phyloP scores from a whole-genome alignment of 2,113 vertebrate species.

The Osmerus eperlanus region DNA sequence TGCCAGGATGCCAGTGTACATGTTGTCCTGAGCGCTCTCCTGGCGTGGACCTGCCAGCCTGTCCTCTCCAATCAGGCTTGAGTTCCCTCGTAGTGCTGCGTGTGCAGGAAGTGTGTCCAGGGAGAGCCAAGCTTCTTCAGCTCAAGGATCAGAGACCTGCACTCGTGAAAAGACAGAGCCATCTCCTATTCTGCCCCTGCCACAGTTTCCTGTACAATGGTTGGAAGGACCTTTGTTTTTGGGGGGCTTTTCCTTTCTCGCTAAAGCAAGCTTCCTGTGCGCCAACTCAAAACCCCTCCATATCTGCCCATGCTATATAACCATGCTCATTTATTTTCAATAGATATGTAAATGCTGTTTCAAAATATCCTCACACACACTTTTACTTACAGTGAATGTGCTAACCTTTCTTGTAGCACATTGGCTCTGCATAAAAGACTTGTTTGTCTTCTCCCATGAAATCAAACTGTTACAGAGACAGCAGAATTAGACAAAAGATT shows the following conservation, averaged over 20 bases:
- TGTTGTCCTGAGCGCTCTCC: conserved; percentile 39
- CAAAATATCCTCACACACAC: no score
- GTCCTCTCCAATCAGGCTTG: conserved; percentile 60
- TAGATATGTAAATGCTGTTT: no score
- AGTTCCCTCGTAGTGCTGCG: conserved; percentile 51
- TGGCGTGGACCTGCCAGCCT: conserved; percentile 43
- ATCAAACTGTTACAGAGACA: conserved; percentile 5
- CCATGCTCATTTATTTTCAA: no score
- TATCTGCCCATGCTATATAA: no score
- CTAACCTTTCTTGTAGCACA: no score
- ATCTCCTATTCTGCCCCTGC: conserved; percentile 44
- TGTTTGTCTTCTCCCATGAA: conserved; percentile 8
- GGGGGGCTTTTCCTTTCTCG: background rate
- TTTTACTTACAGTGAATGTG: no score
- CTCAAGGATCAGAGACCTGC: conserved; percentile 37
- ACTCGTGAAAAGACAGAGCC: conserved; percentile 19
- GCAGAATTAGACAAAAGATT: conserved; percentile 8
- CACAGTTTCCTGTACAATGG: conserved; percentile 31
- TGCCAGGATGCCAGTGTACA: conserved; percentile 41
- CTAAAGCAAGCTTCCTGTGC: background rate
- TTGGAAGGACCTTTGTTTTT: background rate
- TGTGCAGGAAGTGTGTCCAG: conserved; percentile 50
- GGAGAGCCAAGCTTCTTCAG: conserved; percentile 48
- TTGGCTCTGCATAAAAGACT: background rate
- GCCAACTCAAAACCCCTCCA: no score